Conservation (phyloP, 1,140 invertebrate species). For the Saccostrea glomerata region DNA sequence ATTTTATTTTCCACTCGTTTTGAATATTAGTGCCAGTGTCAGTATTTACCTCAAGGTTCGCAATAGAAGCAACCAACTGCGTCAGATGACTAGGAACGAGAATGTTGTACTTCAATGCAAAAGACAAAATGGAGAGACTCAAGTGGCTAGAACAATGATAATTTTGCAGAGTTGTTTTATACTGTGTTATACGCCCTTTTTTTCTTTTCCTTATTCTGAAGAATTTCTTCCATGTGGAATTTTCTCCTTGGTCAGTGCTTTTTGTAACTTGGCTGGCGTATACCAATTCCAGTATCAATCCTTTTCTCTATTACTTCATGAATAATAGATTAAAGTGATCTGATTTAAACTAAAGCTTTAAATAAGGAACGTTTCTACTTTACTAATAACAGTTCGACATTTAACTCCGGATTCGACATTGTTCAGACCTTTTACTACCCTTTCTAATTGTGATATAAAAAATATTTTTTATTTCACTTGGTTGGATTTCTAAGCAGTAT, state of each 20-base stretch:
- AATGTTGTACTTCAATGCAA: neutral
- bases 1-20: neutral
- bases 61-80: neutral
- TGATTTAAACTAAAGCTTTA: too few species aligned
- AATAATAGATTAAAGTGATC: neutral
- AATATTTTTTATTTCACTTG: too few species aligned
- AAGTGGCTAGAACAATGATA: neutral
- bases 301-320: neutral
- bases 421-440: too few species aligned
- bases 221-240: neutral
- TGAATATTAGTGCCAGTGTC: neutral
- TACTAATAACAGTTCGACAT: too few species aligned
- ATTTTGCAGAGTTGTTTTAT: neutral
- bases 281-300: neutral
- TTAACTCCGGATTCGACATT: too few species aligned
- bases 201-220: neutral
- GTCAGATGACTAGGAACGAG: neutral
- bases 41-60: slow-evolving; percentile 1
- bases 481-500: too few species aligned
- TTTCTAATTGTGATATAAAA: too few species aligned
- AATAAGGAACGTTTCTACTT: too few species aligned
- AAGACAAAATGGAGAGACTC: neutral
- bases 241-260: neutral
- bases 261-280: neutral
- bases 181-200: neutral